These are phyloP conservation scores for Nothoprocta perdicaria DNA, from an alignment of 2,113 vertebrate species.

Conservation along the genomic window DNA sequence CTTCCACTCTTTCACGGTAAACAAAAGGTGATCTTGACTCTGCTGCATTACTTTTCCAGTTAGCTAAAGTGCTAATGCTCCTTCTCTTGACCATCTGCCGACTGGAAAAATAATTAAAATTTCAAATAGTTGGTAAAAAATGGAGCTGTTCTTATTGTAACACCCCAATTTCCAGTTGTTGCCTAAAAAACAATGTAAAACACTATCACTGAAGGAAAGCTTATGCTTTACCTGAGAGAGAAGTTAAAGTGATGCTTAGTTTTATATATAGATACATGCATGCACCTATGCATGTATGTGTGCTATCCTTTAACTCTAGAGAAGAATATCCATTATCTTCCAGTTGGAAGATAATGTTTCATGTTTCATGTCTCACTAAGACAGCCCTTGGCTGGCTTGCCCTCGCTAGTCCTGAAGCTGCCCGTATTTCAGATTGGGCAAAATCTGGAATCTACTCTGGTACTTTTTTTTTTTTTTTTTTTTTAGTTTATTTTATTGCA, in stretches of 20 bases:
- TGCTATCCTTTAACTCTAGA: background rate
- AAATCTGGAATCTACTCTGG: background rate
- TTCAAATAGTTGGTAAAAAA: background rate
- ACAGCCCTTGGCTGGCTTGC: background rate
- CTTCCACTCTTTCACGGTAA: conserved; percentile 20
- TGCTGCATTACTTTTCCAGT: background rate
- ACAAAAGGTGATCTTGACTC: conserved; percentile 49
- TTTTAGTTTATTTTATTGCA: background rate
- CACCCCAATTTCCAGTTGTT: background rate
- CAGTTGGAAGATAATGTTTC: background rate
- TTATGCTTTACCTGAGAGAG: background rate
- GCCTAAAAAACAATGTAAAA: background rate
- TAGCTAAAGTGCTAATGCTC: background rate
- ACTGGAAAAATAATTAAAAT: background rate
- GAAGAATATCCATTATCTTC: background rate
- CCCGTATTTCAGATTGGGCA: background rate
- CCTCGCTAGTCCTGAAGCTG: background rate
- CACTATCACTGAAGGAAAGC: background rate
- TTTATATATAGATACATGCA: background rate
- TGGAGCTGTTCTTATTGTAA: background rate
- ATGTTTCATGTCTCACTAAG: background rate
- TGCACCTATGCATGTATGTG: too few relatives aligned
- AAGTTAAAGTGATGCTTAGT: background rate
- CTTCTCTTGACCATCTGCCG: conserved; percentile 3
- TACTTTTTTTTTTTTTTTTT: background rate